phyloP scores from a whole-genome alignment of 2,888 invertebrate genomes.

The Trachelus tabidus region DNA sequence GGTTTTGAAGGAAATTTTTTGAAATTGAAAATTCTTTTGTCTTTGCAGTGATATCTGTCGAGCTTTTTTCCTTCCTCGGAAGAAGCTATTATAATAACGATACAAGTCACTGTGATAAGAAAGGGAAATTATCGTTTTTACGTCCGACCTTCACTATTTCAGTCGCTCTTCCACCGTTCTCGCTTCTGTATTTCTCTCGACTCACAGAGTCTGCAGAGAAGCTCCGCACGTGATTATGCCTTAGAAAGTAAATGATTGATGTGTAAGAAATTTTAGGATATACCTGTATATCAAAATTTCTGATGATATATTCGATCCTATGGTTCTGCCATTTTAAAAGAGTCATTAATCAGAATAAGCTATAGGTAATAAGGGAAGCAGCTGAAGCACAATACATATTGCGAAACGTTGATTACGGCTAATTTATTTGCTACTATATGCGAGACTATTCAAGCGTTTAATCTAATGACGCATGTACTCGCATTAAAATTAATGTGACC shows the following conservation, averaged over 20 bases:
- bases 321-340: background rate
- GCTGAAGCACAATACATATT: constrained; percentile 4
- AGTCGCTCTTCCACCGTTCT: no score
- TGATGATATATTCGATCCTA: background rate
- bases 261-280: background rate
- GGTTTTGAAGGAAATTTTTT: background rate
- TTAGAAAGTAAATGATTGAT: background rate
- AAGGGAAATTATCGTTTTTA: background rate
- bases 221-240: background rate
- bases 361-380: background rate
- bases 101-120: background rate
- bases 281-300: background rate
- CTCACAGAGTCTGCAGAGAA: background rate
- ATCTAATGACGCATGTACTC: constrained; percentile 41
- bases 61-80: background rate
- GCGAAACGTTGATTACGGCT: constrained; percentile 39
- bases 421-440: constrained; percentile 43
- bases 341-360: background rate
- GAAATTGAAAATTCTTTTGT: background rate
- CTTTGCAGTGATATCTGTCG: background rate
- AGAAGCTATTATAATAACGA: background rate
- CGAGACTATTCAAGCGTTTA: constrained; percentile 47
- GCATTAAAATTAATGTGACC: constrained; percentile 36
- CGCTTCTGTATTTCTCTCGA: no score
- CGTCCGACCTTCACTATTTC: background rate